Base-by-base conservation (phyloP, 2,113 vertebrate genomes). In the Sialia sialis region DNA sequence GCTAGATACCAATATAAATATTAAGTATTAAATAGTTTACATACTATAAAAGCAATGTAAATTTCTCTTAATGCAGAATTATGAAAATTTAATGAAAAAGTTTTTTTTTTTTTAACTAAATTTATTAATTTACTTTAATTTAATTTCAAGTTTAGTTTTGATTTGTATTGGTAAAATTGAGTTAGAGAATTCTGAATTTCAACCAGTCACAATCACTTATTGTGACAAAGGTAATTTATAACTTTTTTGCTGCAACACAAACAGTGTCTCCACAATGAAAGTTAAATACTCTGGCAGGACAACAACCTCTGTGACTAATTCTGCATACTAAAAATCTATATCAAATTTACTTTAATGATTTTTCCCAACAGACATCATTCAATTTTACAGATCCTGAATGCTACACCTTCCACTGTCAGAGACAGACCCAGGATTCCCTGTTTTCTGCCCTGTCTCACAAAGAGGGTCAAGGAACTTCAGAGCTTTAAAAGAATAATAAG, bases 341-440 rank as follows among this genome's bases (percentile, higher is more conserved):
- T 49, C 11, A 48, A 80, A 80, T 64, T 73, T 39, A 56, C 11
- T 82, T 43, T 51, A 44, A 51, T 29, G 8, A 30, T 60, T 89
- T 89, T 87, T 87, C 9, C 48, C 72, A 67, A 54, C 4, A 41
- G 38, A 22, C 18, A n/a, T 7, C 10, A 60, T 55, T 34, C 17
- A n/a, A 20, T 59, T 44, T 46, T 49, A 56, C 8, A 6, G 16
- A 30, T 48, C 16, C n/a, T 34, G 38, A 87, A 81, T n/a, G n/a
- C 22, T 63, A 39, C 1, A 1, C 16, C 25, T 63, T 38, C 46
- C 5, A 46, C n/a, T 62, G 29, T 7, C 25, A 60, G 23, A 70
- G 41, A 20, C 0, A 6, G 60, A 75, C 1, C 5, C 32, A 68
- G 34, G 29, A 62, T 0, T 3, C 16, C 10, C 44, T 48, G 7